phyloP scores from a whole-genome alignment of 2,797 vertebrate species.

The Myotis vivesi region DNA sequence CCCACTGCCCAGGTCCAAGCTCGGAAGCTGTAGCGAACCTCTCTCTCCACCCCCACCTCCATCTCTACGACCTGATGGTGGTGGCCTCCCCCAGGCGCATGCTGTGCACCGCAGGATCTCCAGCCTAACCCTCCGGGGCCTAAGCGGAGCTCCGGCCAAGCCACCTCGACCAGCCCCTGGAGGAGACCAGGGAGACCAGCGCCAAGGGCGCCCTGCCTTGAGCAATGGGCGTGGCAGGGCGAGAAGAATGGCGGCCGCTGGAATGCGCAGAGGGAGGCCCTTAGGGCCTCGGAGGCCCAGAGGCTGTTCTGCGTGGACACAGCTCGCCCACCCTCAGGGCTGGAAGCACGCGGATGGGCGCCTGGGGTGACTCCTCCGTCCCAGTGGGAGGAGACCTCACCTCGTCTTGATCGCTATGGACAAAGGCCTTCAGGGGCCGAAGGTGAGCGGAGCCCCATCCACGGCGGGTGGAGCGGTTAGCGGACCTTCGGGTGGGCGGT shows the following conservation, averaged over 20 bases:
- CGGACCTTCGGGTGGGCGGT: neutral
- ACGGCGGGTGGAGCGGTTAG: neutral
- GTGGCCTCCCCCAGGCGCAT: neutral
- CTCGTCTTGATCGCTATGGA: neutral
- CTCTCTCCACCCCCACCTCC: neutral
- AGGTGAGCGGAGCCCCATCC: neutral
- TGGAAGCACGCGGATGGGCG: neutral
- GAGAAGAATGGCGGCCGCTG: neutral
- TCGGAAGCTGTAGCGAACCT: neutral
- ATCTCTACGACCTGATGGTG: neutral
- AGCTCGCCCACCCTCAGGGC: neutral
- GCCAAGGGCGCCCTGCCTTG: no score
- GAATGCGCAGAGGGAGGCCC: neutral
- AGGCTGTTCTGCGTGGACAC: neutral
- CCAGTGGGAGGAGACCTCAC: neutral
- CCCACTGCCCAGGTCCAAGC: rapidly evolving
- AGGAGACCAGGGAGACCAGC: neutral
- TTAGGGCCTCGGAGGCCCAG: neutral
- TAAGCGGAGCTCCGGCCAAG: neutral
- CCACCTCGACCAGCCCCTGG: neutral
- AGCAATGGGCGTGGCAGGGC: neutral
- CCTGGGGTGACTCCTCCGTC: no score
- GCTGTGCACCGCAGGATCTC: rapidly evolving
- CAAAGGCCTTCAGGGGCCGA: neutral
- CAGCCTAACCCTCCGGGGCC: neutral